Evolutionary conservation across 2,888 invertebrate genomes (phyloP), one percentile per base, ranked within the genome.

Genomic region (Pristionchus mayeri): DNA sequence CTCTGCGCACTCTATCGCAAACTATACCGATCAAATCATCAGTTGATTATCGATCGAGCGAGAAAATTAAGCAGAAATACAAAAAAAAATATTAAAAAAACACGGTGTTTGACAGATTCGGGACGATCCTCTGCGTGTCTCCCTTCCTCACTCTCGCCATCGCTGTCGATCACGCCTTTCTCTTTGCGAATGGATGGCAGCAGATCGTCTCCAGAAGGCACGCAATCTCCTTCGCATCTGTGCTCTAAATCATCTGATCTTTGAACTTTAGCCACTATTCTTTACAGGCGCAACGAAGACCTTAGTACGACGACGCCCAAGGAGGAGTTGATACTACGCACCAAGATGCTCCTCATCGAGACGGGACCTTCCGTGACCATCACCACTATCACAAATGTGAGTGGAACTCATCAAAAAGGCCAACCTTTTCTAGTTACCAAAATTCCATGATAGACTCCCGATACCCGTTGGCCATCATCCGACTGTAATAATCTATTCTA

Each of bases 61-160:
- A n/a, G n/a, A n/a, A n/a, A n/a, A n/a, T n/a, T n/a, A n/a, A n/a
- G n/a, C n/a, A n/a, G n/a, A n/a, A n/a, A n/a, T n/a, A n/a, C n/a
- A n/a, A n/a, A n/a, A n/a, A n/a, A n/a, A n/a, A n/a, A n/a, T n/a
- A n/a, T n/a, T n/a, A n/a, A 27, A 44, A n/a, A 34, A 50, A 40
- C 13, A 50, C 50, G 75, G n/a, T 79, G 16, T 54, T 79, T 79
- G 57, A n/a, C n/a, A 89, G 92, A 30, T 92, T 91, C 71, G 92
- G 92, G 11, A 91, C 91, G 2, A 91, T 92, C 80, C 88, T 92
- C 11, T 91, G 91, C 83, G 92, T 92, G 4, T 92, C 91, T 7
- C 90, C 90, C 18, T 90, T 90, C 48, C 78, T 30, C 40, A 44
- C 13, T 44, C 44, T 44, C 7, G 44, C 44, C 7, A 44, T 44